Evolutionary conservation across 2,113 vertebrate species (phyloP).

Genomic region (Python bivittatus): DNA sequence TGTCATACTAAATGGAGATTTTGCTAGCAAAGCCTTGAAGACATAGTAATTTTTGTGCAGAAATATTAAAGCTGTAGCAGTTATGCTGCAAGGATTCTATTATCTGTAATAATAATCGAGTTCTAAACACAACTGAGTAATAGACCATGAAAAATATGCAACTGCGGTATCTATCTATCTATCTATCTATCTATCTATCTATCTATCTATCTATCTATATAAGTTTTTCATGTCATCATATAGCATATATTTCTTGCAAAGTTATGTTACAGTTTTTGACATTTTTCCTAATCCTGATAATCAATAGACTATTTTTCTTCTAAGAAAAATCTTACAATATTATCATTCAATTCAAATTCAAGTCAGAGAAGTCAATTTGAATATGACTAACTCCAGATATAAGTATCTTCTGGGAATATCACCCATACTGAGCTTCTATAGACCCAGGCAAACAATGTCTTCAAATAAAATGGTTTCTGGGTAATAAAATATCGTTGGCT

Average conservation of each 20-base stretch:
- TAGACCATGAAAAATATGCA: neutral
- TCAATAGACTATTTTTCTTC: neutral
- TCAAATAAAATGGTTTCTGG: neutral
- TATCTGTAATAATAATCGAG: neutral
- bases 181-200: too few relatives aligned
- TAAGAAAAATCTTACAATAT: neutral
- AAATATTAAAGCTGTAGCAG: slow-evolving; percentile 21
- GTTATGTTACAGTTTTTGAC: too few relatives aligned
- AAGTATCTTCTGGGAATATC: neutral
- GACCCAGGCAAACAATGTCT: neutral
- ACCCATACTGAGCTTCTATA: neutral
- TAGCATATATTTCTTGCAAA: neutral
- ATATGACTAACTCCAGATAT: neutral
- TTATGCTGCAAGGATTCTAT: neutral
- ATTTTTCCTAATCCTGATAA: neutral
- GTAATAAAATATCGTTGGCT: neutral
- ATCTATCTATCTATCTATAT: too few relatives aligned
- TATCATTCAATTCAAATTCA: neutral
- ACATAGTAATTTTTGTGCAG: slow-evolving; percentile 27
- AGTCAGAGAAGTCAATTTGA: neutral
- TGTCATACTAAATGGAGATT: slow-evolving; percentile 2
- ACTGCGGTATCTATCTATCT: too few relatives aligned
- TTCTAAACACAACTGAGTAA: neutral
- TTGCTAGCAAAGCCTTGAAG: slow-evolving; percentile 21
- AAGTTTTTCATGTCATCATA: neutral